A percentile compares a stretch with the other conserved stretches of the same genome.
These are phyloP conservation scores for Microdon myrmicae DNA, from an alignment of 2,888 invertebrate genomes.

Conservation along the genomic window DNA sequence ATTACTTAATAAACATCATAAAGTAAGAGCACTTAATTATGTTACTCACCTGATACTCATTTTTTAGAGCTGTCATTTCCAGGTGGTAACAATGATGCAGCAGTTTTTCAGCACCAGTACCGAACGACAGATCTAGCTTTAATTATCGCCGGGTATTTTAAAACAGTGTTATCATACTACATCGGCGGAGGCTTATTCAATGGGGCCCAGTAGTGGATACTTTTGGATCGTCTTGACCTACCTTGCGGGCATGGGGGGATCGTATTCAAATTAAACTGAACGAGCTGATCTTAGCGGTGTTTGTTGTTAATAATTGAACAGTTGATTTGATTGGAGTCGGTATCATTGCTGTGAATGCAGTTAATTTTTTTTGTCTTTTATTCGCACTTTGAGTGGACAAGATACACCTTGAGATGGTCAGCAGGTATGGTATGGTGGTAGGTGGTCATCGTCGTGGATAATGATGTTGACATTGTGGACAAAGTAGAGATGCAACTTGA, in stretches of 20 bases:
- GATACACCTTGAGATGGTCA: neutral
- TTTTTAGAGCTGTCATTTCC: no score
- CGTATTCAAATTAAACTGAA: constrained; percentile 48
- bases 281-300: constrained; percentile 11
- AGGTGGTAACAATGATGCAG: no score
- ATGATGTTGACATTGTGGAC: constrained; percentile 39
- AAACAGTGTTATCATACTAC: no score
- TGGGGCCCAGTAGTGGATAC: constrained; percentile 39
- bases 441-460: constrained; percentile 33
- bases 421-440: constrained; percentile 17
- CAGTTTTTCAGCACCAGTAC: no score
- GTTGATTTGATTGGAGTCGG: constrained; percentile 48
- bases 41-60: no score
- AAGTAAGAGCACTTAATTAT: no score
- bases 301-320: constrained; percentile 51
- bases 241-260: constrained; percentile 23
- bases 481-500: constrained; percentile 43
- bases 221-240: constrained; percentile 35
- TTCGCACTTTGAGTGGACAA: neutral
- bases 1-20: no score
- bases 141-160: no score
- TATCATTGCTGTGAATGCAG: constrained; percentile 47
- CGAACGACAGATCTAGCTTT: no score
- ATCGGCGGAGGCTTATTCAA: no score
- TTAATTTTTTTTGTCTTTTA: neutral